phyloP scores from a whole-genome alignment of 2,113 vertebrate genomes.

The Manacus vitellinus region DNA sequence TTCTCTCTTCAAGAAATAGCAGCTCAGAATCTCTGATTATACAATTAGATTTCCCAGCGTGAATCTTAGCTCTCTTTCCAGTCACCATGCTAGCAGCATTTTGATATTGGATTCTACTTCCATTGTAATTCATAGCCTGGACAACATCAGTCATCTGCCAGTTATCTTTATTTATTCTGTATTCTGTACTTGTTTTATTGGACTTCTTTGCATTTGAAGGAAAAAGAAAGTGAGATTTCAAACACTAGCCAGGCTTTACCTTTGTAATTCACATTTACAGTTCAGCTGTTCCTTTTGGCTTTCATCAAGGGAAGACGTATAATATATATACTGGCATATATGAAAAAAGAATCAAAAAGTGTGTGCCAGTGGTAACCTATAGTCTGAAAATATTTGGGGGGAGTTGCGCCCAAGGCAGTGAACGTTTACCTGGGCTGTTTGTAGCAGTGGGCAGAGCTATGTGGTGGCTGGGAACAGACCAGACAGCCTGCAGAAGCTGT shows the following conservation, averaged over 20 bases:
- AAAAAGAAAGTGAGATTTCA: background rate
- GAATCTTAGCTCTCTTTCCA: background rate
- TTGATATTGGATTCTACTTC: background rate
- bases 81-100: background rate
- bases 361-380: background rate
- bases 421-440: slow-evolving; percentile 5
- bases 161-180: background rate
- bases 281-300: background rate
- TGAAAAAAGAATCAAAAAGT: background rate
- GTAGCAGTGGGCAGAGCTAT: background rate
- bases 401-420: background rate
- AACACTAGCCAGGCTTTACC: background rate
- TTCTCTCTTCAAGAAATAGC: background rate
- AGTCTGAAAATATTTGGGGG: background rate
- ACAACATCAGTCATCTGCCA: background rate
- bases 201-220: background rate
- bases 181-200: background rate
- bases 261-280: background rate
- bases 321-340: background rate
- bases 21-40: background rate
- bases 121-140: background rate
- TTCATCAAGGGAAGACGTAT: background rate
- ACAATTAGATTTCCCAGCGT: background rate
- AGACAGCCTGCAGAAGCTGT: background rate
- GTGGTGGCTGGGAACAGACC: background rate